Evolutionary conservation across 2,113 vertebrate species (phyloP).

Genomic region (Atlantisia rogersi): DNA sequence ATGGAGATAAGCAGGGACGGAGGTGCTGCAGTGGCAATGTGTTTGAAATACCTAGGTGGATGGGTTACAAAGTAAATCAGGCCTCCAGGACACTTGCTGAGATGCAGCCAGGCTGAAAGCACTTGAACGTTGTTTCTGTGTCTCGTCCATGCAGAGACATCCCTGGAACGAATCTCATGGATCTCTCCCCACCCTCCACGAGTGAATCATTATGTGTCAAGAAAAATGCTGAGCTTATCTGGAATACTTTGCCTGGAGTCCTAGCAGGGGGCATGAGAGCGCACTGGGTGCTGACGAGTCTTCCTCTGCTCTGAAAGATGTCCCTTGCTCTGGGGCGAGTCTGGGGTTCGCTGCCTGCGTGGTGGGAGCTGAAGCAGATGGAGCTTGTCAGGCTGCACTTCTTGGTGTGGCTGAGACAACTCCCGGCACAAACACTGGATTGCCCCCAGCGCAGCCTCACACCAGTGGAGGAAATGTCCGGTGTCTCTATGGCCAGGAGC

Average conservation of each 20-base stretch:
- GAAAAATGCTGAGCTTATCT: neutral
- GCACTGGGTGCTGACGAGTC: neutral
- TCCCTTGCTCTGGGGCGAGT: neutral
- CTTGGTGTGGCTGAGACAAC: neutral
- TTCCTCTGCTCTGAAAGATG: neutral
- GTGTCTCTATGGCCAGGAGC: fast-evolving
- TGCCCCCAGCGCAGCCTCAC: neutral
- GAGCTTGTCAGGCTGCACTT: neutral
- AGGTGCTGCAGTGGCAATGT: neutral
- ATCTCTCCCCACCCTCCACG: neutral
- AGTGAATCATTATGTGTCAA: neutral
- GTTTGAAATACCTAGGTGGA: neutral
- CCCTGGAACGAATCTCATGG: neutral
- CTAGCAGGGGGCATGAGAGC: neutral
- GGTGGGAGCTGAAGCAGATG: neutral
- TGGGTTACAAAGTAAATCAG: slow-evolving; percentile 3
- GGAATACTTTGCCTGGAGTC: neutral
- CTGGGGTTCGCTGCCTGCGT: fast-evolving
- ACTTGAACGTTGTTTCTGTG: neutral
- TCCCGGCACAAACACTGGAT: neutral
- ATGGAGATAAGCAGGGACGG: neutral
- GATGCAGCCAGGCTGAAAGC: neutral
- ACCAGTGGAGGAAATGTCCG: fast-evolving
- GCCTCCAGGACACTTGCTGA: neutral
- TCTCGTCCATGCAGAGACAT: neutral